Conservation (phyloP, 2,888 invertebrate species). For the Tachina fera region DNA sequence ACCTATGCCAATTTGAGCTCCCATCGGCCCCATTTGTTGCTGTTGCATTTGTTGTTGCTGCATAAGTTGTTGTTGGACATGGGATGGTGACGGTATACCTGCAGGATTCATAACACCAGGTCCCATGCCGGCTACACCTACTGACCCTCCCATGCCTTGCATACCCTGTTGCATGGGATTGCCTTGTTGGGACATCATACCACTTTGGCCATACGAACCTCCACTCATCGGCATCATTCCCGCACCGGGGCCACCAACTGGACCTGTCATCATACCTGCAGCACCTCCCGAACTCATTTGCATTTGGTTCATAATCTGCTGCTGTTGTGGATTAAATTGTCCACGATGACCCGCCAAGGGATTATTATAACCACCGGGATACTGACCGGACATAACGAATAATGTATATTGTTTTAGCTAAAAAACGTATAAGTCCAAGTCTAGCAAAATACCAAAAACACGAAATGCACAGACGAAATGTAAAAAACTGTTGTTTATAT, state of each 20-base stretch:
- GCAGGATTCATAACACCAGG: conserved; percentile 73
- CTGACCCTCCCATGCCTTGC: conserved; percentile 55
- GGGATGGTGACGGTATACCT: conserved; percentile 72
- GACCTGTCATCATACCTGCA: conserved; percentile 60
- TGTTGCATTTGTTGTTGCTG: conserved; percentile 75
- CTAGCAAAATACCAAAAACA: too few relatives aligned
- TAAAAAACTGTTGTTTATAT: too few relatives aligned
- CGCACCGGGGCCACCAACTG: conserved; percentile 52
- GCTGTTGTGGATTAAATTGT: conserved; percentile 76
- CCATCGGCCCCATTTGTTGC: conserved; percentile 67
- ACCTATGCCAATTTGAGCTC: conserved; percentile 58
- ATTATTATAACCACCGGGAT: conserved; percentile 77
- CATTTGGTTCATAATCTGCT: conserved; percentile 75
- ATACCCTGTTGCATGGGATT: conserved; percentile 67
- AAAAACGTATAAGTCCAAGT: too few relatives aligned
- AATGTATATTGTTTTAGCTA: neutral
- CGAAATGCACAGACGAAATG: too few relatives aligned
- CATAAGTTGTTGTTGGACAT: conserved; percentile 72
- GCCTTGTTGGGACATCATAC: conserved; percentile 59
- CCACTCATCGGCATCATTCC: conserved; percentile 68
- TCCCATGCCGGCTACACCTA: conserved; percentile 67
- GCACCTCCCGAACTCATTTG: conserved; percentile 69
- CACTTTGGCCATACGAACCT: conserved; percentile 58
- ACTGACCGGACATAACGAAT: conserved; percentile 77
- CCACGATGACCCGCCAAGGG: conserved; percentile 77